A percentile compares a stretch with the other conserved stretches of the same genome.
These are phyloP conservation scores for Trissolcus basalis DNA, from an alignment of 1,140 invertebrate genomes.

Conservation along the genomic window DNA sequence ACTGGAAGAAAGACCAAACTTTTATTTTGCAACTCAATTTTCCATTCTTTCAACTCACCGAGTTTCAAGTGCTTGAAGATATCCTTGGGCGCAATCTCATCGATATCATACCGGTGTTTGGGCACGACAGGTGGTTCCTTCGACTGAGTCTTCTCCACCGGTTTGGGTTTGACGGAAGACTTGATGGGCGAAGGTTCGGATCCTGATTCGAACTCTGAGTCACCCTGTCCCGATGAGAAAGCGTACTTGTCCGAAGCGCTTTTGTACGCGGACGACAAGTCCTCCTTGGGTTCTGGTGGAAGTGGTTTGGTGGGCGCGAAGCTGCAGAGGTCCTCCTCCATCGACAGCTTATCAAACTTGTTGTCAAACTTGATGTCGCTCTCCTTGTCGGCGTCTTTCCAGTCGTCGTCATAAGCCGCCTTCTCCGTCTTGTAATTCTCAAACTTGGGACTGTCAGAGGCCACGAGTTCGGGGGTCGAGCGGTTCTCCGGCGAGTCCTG, in stretches of 20 bases:
- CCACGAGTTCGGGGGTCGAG: slow-evolving; percentile 24
- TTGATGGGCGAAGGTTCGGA: slow-evolving; percentile 67
- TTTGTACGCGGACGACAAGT: not conserved
- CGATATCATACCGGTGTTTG: slow-evolving; percentile 56
- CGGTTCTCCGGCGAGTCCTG: slow-evolving; percentile 15
- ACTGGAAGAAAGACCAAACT: too few species aligned
- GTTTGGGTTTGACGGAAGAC: slow-evolving; percentile 36
- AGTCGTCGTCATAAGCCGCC: slow-evolving; percentile 20
- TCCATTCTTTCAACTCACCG: slow-evolving; percentile 74
- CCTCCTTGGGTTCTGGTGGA: slow-evolving; percentile 37
- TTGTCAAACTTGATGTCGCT: slow-evolving; percentile 1
- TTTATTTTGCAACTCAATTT: too few species aligned
- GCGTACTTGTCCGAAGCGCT: slow-evolving; percentile 15
- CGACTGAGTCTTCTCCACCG: slow-evolving; percentile 10
- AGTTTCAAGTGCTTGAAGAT: slow-evolving; percentile 82
- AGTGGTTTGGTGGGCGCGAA: slow-evolving; percentile 34
- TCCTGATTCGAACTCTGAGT: slow-evolving; percentile 68
- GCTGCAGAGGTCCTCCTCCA: slow-evolving; percentile 16
- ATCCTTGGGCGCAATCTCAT: slow-evolving; percentile 80
- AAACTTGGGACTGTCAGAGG: slow-evolving; percentile 22
- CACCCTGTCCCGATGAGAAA: slow-evolving; percentile 35
- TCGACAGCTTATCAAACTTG: not conserved
- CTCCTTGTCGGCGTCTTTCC: slow-evolving; percentile 30
- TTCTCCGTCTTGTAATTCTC: slow-evolving; percentile 13
- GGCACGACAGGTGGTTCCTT: slow-evolving; percentile 14